Evolutionary conservation across 2,888 invertebrate genomes (phyloP), one percentile per base, ranked within the genome.

Genomic region (Ochropleura plecta): DNA sequence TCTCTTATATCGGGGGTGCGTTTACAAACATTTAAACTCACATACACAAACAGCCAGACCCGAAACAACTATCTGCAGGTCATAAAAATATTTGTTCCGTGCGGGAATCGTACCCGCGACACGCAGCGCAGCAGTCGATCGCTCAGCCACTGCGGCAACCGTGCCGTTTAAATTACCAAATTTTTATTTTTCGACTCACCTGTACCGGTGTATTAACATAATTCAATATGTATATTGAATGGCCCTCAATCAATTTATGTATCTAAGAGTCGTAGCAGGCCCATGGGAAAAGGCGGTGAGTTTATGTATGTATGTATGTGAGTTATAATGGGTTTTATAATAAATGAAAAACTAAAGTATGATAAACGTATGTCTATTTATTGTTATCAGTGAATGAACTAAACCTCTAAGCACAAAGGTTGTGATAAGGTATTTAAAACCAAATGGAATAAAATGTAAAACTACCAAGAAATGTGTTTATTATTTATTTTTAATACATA

Each of bases 401-500:
- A 51, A 65, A 64, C 59, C 42, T 49, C 74, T 64, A 71, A 84
- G 78, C 81, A 73, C 76, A 68, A 83, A 74, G 75, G 55, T 74
- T 51, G 69, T 70, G 69, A 68, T 48, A 66, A 66, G 67, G 76
- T 78, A 64, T 55, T 64, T 73, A 60, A 62, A 62, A 73, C 30
- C 9, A 68, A 75, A 73, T 30, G 72, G 75, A 73, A 76, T 60
- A 67, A 85, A 86, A 88, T 86, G 64, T 66, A 85, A 85, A 70
- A 71, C 66, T 79, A 84, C 75, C 72, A 79, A 81, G 86, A 77
- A 82, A 81, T 89, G 84, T 90, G 90, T 93, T 94, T 91, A 93
- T 94, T 93, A 90, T 93, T 95, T 93, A 94, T 93, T 95, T 86
- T 95, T 92, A 93, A 93, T 95, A 95, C 92, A 95, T 95, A 95